Base-by-base conservation (phyloP, 2,797 vertebrate genomes). In the Threskiornis aethiopicus region DNA sequence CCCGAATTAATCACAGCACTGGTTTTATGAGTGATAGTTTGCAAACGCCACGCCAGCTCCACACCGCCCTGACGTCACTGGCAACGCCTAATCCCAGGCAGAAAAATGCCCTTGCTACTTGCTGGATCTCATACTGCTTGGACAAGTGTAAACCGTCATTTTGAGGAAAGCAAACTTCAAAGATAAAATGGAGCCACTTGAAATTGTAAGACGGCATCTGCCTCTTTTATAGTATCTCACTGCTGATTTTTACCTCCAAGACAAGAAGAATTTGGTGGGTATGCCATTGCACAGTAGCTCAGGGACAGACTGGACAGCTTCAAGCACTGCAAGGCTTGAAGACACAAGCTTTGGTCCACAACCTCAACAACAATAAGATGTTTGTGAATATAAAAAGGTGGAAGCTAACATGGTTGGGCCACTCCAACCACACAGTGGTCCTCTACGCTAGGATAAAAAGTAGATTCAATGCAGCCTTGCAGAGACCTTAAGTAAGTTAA, bases 1-100 rank as follows among this genome's bases (percentile, higher is more conserved):
- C 44, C 42, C 44, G 67, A 90, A 88, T 94, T 94, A 88, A 94
- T 86, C 76, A 94, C 72, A 89, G 85, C 35, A 88, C 20, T 26
- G n/a, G 14, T 41, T 84, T 88, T 90, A 77, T n/a, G 51, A 72
- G 21, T 41, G 57, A 71, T 82, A 4, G 20, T 76, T 75, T 87
- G 75, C 65, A 52, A 96, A 69, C 0, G 2, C 73, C 49, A 89
- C 0, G 0, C 31, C 65, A 78, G 29, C 35, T 82, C 49, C 7
- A 7, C 24, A 42, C 29, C 57, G 35, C 55, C 55, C 71, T 77
- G 61, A 88, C 2, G 3, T 11, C 78, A 82, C 24, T 20, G 4
- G 51, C 3, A 4, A 39, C 37, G 78, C 37, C 73, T 92, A 37
- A 41, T 35, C 28, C 65, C 57, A 42, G 37, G 47, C 57, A 87